Evolutionary conservation across 2,888 invertebrate species (phyloP).

Genomic region (Heliconius cydno): DNA sequence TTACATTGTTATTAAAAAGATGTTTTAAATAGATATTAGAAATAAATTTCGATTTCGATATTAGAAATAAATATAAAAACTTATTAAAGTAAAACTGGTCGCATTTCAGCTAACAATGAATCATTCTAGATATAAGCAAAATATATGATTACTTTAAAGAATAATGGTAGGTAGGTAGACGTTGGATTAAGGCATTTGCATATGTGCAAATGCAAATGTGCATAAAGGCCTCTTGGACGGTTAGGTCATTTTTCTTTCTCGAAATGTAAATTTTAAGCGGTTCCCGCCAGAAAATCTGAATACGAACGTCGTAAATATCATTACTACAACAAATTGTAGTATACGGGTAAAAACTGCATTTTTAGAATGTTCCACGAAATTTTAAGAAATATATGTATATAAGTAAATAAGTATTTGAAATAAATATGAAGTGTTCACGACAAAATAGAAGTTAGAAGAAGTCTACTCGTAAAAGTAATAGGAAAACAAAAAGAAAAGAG

Average conservation of each 20-base stretch:
- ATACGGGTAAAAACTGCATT: constrained; percentile 1
- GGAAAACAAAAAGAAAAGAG: constrained; percentile 16
- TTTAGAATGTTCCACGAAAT: constrained; percentile 1
- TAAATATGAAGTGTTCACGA: neutral
- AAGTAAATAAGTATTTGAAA: neutral
- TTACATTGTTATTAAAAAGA: too few relatives aligned
- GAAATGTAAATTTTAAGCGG: constrained; percentile 28
- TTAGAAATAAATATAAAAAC: too few relatives aligned
- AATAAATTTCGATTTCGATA: too few relatives aligned
- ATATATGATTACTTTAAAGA: constrained; percentile 11
- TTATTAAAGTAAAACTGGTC: neutral
- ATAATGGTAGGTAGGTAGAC: constrained; percentile 5
- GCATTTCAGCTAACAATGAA: neutral
- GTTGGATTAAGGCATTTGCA: constrained; percentile 24
- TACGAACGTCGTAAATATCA: constrained; percentile 23
- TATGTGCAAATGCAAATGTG: constrained; percentile 28
- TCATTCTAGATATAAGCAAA: neutral
- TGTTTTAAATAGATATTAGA: too few relatives aligned
- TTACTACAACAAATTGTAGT: constrained; percentile 19
- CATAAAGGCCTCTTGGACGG: constrained; percentile 25
- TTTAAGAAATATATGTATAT: constrained; percentile 1
- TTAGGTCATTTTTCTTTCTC: constrained; percentile 27
- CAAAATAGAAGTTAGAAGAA: neutral
- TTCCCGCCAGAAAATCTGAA: constrained; percentile 19
- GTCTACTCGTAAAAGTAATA: neutral